Evolutionary conservation across 2,797 vertebrate species (phyloP).

Genomic region (Semotilus atromaculatus): DNA sequence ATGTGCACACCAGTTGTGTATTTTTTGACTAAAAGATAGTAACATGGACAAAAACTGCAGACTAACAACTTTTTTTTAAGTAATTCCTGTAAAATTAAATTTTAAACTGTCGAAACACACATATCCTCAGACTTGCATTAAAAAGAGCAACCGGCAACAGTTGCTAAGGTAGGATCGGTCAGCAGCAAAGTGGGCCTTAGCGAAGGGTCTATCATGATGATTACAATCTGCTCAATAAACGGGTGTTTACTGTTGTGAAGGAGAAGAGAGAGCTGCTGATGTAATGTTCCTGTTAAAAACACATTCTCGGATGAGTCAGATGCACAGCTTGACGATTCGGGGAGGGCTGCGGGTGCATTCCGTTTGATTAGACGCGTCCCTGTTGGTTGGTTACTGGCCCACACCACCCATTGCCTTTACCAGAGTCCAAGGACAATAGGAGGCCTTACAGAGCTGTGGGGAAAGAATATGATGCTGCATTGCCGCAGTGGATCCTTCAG

Average conservation of each 20-base stretch:
- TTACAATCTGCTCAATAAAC: slow-evolving; percentile 19
- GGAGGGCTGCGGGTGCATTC: slow-evolving; percentile 32
- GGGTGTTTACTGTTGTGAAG: slow-evolving; percentile 8
- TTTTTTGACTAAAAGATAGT: no score
- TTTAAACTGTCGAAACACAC: not conserved
- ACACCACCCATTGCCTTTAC: not conserved
- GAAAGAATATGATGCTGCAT: slow-evolving; percentile 17
- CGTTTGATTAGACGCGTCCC: slow-evolving; percentile 15
- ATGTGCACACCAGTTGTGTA: no score
- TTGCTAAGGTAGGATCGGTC: not conserved
- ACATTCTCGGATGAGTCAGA: slow-evolving; percentile 24
- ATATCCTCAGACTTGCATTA: not conserved
- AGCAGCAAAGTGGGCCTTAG: not conserved
- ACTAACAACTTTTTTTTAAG: not conserved
- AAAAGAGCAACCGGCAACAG: not conserved
- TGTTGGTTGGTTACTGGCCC: slow-evolving; percentile 21
- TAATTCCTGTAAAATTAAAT: not conserved
- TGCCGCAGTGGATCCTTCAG: slow-evolving; percentile 23
- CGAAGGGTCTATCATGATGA: not conserved
- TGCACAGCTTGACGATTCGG: slow-evolving; percentile 25
- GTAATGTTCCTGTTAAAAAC: slow-evolving; percentile 32
- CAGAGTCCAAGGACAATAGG: slow-evolving; percentile 19
- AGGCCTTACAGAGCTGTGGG: slow-evolving; percentile 5
- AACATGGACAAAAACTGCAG: not conserved
- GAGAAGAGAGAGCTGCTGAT: slow-evolving; percentile 22